Conservation (phyloP, 2,888 invertebrate species). For the Cephus sareptanus region DNA sequence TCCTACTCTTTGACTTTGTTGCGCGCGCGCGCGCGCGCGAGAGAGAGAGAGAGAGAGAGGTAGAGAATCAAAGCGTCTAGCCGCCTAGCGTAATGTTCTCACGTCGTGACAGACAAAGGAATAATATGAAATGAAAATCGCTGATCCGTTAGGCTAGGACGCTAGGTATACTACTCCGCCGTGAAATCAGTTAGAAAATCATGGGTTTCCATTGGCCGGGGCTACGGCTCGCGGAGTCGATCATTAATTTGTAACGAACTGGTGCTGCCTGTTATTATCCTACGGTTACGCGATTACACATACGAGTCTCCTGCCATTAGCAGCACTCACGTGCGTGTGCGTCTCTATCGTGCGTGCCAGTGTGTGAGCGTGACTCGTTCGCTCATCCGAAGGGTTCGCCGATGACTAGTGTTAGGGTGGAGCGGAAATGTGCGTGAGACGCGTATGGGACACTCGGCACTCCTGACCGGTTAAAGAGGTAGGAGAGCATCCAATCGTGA, state of each 20-base stretch:
- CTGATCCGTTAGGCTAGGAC: slow-evolving; percentile 16
- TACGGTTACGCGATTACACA: slow-evolving; percentile 32
- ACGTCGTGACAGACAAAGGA: slow-evolving; percentile 53
- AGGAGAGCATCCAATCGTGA: too few species aligned
- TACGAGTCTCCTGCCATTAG: neutral
- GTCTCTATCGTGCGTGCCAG: neutral
- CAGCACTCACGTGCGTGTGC: neutral
- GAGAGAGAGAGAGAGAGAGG: too few species aligned
- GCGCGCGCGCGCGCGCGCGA: too few species aligned
- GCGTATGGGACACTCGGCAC: too few species aligned
- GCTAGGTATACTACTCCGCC: slow-evolving; percentile 23
- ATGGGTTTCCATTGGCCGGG: slow-evolving; percentile 47
- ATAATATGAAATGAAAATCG: slow-evolving; percentile 44
- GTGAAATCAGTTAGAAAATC: slow-evolving; percentile 48
- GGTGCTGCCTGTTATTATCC: slow-evolving; percentile 55
- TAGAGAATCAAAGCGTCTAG: neutral
- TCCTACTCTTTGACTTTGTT: too few species aligned
- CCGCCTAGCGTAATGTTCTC: slow-evolving; percentile 48
- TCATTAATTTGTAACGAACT: slow-evolving; percentile 61
- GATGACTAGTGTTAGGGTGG: too few species aligned
- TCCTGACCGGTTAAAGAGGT: too few species aligned
- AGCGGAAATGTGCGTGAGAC: too few species aligned
- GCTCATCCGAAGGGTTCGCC: too few species aligned
- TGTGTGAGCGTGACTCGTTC: too few species aligned
- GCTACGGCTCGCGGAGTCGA: slow-evolving; percentile 36